Evolutionary conservation across 1,140 invertebrate species (phyloP), one percentile per base, ranked within the genome.

Genomic region (Diorhabda carinulata): DNA sequence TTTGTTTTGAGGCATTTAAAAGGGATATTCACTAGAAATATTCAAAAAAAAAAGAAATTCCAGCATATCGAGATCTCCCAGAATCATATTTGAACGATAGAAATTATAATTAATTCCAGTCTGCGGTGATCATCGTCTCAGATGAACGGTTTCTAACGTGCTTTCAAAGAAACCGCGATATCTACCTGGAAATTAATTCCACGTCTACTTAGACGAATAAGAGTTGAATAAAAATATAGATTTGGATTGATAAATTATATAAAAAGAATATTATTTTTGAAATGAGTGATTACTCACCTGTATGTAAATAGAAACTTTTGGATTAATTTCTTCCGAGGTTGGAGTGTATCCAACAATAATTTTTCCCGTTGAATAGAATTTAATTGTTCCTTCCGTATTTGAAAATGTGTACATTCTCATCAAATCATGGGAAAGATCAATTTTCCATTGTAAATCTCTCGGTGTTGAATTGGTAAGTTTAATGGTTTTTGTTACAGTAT

Each of bases 361-460:
- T 10, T 76, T 71, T 10, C 67, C 66, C 3, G 69, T 60, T 7
- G 65, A 69, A 52, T 66, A 67, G 40, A 75, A 66, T 43, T 25
- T 43, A 2, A 79, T 64, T 41, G 61, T 66, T 43, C 78, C 78
- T n/a, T 57, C 43, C 6, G 64, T 60, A 43, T 68, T 70, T 25
- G 67, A 67, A 52, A 79, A 44, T 41, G 66, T 61, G 66, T 72
- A 78, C 45, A 72, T 66, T 47, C 70, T 66, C 25, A 40, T 43
- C 8, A 66, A 41, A 57, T 64, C 64, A 57, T 69, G 60, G 7
- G 44, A 56, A 60, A 77, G 66, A 7, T 56, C 66, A 44, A 74
- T 69, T 69, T 70, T 61, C 78, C 78, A 79, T 5, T 57, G 64
- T n/a, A 74, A 64, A 8, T 72, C 64, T n/a, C 79, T 69, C 2